Conservation (phyloP, 2,797 vertebrate genomes). For the Aphelocoma californica region DNA sequence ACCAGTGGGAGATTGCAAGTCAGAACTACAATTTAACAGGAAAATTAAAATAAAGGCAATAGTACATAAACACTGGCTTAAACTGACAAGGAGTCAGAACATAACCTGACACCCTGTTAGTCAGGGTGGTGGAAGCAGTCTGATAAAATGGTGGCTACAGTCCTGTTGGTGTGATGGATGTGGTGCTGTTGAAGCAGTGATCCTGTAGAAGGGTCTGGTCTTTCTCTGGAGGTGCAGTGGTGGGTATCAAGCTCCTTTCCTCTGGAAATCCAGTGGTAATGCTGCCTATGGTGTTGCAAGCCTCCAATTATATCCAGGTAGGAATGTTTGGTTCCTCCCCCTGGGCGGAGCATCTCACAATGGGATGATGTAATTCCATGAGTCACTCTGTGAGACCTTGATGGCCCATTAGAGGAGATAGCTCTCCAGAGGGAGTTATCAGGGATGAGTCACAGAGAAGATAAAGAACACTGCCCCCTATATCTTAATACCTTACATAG, state of each 20-base stretch:
- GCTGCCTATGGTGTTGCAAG: not conserved
- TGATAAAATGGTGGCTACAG: not conserved
- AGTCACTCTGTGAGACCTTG: not conserved
- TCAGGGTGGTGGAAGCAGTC: not conserved
- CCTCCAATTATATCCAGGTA: not conserved
- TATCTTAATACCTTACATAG: not conserved
- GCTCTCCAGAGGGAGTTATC: not conserved
- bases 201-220: not conserved
- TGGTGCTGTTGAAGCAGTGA: not conserved
- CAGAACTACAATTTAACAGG: not conserved
- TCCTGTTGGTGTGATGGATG: not conserved
- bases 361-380: not conserved
- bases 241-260: not conserved
- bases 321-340: not conserved
- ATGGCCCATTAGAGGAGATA: no score
- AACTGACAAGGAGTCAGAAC: not conserved
- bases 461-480: not conserved
- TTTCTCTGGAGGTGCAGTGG: no score
- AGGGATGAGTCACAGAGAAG: not conserved
- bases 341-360: not conserved
- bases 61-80: not conserved
- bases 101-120: not conserved
- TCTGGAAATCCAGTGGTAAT: not conserved
- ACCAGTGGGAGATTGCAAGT: not conserved
- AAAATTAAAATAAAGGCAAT: not conserved